Conservation (phyloP, 2,888 invertebrate genomes). For the Pyrochroa serraticornis region DNA sequence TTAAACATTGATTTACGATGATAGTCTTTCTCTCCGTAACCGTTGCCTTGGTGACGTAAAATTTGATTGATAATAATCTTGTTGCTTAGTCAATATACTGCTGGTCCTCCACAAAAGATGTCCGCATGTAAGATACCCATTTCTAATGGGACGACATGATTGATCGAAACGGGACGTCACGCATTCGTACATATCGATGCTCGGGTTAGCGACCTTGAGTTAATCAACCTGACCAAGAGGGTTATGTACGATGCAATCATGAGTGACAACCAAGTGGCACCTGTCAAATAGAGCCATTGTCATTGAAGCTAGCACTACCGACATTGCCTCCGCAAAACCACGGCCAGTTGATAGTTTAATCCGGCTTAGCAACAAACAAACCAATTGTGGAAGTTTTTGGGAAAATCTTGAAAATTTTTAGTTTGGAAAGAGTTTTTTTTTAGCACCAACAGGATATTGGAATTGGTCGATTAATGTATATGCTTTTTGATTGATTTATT, state of each 20-base stretch:
- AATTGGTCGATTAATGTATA: slow-evolving; percentile 31
- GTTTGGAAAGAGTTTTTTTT: slow-evolving; percentile 8
- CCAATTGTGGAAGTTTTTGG: slow-evolving; percentile 14
- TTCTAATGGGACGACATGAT: slow-evolving; percentile 20
- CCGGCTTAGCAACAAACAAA: slow-evolving; percentile 18
- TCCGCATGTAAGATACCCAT: too few relatives aligned
- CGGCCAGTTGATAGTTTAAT: slow-evolving; percentile 13
- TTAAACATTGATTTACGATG: too few relatives aligned
- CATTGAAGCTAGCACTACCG: slow-evolving; percentile 11
- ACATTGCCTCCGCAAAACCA: slow-evolving; percentile 12
- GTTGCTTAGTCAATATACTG: too few relatives aligned
- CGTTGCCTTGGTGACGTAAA: too few relatives aligned
- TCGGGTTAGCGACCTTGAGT: slow-evolving; percentile 33
- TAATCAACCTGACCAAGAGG: slow-evolving; percentile 31
- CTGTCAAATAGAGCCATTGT: slow-evolving; percentile 45
- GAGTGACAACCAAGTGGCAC: slow-evolving; percentile 44
- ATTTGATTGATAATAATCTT: too few relatives aligned
- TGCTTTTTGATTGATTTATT: slow-evolving; percentile 41
- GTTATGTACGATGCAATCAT: slow-evolving; percentile 38
- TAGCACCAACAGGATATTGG: too few relatives aligned
- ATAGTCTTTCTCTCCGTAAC: too few relatives aligned
- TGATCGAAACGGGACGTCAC: slow-evolving; percentile 31
- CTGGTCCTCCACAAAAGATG: too few relatives aligned
- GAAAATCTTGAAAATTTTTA: slow-evolving; percentile 4
- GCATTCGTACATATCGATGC: slow-evolving; percentile 25